A percentile compares a stretch with the other conserved stretches of the same genome.
These are phyloP conservation scores for Metopolophium dirhodum DNA, from an alignment of 1,140 invertebrate species.

Conservation along the genomic window DNA sequence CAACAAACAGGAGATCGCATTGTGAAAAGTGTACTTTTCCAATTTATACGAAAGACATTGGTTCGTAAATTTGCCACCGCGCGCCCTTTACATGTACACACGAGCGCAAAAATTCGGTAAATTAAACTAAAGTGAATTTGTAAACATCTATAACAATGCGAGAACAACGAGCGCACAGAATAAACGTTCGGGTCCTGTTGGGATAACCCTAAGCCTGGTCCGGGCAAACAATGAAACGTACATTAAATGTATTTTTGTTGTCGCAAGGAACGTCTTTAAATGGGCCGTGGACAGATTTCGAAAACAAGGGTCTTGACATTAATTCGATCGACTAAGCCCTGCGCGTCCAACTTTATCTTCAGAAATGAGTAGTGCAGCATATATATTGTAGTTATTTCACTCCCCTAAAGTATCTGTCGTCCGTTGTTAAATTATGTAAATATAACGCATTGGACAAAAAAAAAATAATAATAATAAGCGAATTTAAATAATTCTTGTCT, in stretches of 20 bases:
- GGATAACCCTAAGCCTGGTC: not conserved
- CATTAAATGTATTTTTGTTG: conserved; percentile 34
- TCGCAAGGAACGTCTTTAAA: not conserved
- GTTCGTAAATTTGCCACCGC: not conserved
- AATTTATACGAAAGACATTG: not conserved
- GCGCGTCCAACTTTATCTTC: not conserved
- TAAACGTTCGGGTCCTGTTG: not conserved
- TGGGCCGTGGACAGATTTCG: conserved; percentile 10
- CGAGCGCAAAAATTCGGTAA: not conserved
- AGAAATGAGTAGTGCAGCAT: not conserved
- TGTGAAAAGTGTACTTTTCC: not conserved
- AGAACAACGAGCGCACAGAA: not conserved
- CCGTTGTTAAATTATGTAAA: conserved; percentile 7
- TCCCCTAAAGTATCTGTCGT: not conserved
- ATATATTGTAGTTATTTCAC: not conserved
- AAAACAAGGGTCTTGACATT: conserved; percentile 37
- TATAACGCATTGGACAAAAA: not conserved
- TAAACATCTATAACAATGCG: conserved; percentile 26
- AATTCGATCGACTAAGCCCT: conserved; percentile 20
- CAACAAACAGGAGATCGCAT: not conserved
- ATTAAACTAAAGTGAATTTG: conserved; percentile 30
- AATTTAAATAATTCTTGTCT: conserved; percentile 21
- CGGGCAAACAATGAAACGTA: not conserved
- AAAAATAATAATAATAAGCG: not conserved
- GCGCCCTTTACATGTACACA: not conserved